Percentiles rank a stretch among this genome's conserved stretches.
Evolutionary conservation across 1,140 invertebrate species (phyloP).

Genomic region (Brachionus plicatilis): DNA sequence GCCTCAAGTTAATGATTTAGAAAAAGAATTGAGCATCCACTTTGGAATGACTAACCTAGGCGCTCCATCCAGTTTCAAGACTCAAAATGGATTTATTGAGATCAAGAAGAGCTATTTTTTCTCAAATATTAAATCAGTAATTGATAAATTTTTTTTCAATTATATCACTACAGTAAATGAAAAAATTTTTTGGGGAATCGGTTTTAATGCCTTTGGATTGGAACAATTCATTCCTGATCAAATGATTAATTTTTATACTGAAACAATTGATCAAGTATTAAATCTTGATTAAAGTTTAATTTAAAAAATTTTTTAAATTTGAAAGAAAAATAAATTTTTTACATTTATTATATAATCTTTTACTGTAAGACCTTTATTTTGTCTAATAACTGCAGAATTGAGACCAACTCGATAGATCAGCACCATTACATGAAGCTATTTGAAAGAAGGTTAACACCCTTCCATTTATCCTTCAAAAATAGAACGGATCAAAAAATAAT

Average conservation of each 20-base stretch:
- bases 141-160: neutral
- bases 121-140: neutral
- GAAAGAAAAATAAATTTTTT: too few species aligned
- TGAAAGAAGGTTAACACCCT: too few species aligned
- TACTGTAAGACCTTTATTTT: too few species aligned
- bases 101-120: neutral
- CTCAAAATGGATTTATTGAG: neutral
- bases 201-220: neutral
- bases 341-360: too few species aligned
- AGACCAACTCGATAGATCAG: too few species aligned
- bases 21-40: neutral
- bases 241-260: neutral
- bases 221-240: neutral
- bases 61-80: neutral
- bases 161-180: neutral
- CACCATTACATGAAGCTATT: too few species aligned
- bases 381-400: too few species aligned
- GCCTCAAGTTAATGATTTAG: neutral
- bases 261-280: neutral
- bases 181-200: neutral
- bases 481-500: too few species aligned
- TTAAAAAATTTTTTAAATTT: too few species aligned
- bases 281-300: neutral
- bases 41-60: neutral
- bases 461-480: too few species aligned